These are phyloP conservation scores for Drosophila nigromelanica DNA, from an alignment of 1,140 invertebrate genomes.

Conservation along the genomic window DNA sequence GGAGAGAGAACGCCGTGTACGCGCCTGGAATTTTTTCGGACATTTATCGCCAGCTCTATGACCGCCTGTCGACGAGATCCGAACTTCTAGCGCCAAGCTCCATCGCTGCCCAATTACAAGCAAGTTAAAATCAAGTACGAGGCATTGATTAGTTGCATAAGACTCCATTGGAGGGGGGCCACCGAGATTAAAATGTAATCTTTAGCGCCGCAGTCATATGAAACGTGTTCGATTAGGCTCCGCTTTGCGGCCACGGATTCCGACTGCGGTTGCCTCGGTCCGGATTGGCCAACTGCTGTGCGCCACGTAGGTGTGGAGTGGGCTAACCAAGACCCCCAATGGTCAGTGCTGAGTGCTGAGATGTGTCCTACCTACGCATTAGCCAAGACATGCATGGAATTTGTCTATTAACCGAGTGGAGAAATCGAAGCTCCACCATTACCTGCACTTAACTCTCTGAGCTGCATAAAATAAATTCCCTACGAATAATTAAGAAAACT, in stretches of 20 bases:
- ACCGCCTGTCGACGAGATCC: slow-evolving; percentile 53
- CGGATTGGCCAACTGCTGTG: slow-evolving; percentile 67
- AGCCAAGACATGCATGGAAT: slow-evolving; percentile 34
- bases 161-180: neutral
- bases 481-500: neutral
- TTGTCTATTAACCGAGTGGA: slow-evolving; percentile 34
- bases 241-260: slow-evolving; percentile 10
- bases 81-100: slow-evolving; percentile 48
- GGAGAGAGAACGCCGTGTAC: slow-evolving; percentile 40
- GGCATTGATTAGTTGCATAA: slow-evolving; percentile 72
- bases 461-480: neutral
- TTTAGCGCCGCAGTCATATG: slow-evolving; percentile 79
- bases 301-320: slow-evolving; percentile 67
- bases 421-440: slow-evolving; percentile 7
- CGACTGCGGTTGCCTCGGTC: slow-evolving; percentile 7
- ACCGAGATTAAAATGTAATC: slow-evolving; percentile 78
- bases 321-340: slow-evolving; percentile 51
- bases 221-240: slow-evolving; percentile 79
- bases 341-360: slow-evolving; percentile 63
- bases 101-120: slow-evolving; percentile 76
- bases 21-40: slow-evolving; percentile 73
- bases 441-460: too few relatives aligned
- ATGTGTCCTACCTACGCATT: slow-evolving; percentile 69
- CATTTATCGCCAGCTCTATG: slow-evolving; percentile 62
- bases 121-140: slow-evolving; percentile 81